phyloP scores from a whole-genome alignment of 2,797 vertebrate species.

The Sitta carolinensis region DNA sequence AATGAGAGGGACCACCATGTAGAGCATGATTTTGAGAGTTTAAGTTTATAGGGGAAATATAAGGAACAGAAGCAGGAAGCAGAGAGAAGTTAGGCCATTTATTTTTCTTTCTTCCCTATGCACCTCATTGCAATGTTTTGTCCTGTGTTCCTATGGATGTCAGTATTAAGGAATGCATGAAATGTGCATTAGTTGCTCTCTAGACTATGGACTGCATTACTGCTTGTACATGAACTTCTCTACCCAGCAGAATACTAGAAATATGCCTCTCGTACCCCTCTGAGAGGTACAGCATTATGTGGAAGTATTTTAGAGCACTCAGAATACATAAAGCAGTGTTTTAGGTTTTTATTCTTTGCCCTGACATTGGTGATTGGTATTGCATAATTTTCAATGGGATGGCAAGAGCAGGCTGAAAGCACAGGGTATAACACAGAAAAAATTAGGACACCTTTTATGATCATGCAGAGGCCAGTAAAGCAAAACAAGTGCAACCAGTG shows the following conservation, averaged over 20 bases:
- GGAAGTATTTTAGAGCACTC: background rate
- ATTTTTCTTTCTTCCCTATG: background rate
- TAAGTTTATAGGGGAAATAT: background rate
- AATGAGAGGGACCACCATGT: background rate
- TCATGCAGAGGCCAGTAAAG: background rate
- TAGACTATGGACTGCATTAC: conserved; percentile 5
- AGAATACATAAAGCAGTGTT: background rate
- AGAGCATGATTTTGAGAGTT: background rate
- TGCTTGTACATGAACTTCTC: background rate
- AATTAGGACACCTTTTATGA: background rate
- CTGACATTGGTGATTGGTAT: background rate
- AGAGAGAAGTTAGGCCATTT: background rate
- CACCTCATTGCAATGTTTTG: background rate
- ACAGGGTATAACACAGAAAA: background rate
- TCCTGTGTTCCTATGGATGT: background rate
- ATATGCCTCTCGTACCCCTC: background rate
- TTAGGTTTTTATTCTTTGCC: background rate
- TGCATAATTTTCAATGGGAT: background rate
- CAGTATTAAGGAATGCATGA: background rate
- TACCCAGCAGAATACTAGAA: background rate
- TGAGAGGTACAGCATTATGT: background rate
- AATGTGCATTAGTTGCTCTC: background rate
- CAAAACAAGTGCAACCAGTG: background rate
- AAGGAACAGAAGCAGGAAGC: background rate
- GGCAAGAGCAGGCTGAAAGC: background rate